These are phyloP conservation scores for Tachuris rubrigastra DNA, from an alignment of 2,113 vertebrate genomes.

Conservation along the genomic window DNA sequence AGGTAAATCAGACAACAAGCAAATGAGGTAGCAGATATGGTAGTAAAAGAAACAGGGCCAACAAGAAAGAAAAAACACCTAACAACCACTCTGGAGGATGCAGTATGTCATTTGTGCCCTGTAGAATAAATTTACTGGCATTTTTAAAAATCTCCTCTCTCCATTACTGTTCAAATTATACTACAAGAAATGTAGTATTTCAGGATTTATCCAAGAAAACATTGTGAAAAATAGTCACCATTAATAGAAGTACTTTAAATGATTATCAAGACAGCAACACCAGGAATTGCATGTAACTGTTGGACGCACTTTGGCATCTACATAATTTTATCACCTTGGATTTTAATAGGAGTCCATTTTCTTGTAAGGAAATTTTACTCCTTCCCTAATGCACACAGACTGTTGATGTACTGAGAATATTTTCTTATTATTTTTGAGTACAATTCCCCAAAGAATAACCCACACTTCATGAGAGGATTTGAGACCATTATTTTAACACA, in stretches of 20 bases:
- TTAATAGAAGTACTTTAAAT: neutral
- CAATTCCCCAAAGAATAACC: neutral
- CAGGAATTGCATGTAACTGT: neutral
- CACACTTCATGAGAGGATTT: neutral
- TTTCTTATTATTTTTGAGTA: neutral
- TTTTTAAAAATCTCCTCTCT: neutral
- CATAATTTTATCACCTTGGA: neutral
- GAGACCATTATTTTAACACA: neutral
- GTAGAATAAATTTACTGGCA: neutral
- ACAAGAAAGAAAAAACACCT: neutral
- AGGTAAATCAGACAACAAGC: neutral
- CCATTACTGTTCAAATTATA: neutral
- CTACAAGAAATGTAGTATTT: neutral
- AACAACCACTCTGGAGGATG: neutral
- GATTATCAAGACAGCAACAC: neutral
- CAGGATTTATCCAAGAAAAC: neutral
- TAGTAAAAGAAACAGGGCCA: neutral
- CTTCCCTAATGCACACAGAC: neutral
- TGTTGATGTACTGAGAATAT: neutral
- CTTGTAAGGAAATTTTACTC: neutral
- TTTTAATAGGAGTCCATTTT: neutral
- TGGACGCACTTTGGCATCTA: neutral
- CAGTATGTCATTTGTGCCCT: neutral
- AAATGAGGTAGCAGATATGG: neutral
- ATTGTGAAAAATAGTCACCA: neutral